A percentile compares a stretch with the other conserved stretches of the same genome.
Conservation (phyloP, 2,797 vertebrate genomes). For the Miichthys miiuy region DNA sequence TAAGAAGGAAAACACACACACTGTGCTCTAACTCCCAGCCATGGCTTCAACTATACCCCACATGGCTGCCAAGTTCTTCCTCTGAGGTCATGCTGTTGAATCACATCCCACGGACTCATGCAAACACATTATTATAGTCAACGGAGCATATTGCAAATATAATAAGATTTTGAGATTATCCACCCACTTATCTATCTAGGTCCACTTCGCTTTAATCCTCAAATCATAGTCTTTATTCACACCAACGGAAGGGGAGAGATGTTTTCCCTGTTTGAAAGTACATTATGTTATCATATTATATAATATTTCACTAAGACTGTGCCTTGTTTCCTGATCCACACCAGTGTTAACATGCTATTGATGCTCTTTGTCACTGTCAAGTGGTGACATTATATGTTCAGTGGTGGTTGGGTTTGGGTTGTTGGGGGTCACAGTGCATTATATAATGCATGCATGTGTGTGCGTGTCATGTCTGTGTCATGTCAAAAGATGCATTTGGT, state of each 20-base stretch:
- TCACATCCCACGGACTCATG: neutral
- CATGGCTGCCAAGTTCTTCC: slow-evolving; percentile 2
- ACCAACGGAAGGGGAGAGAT: neutral
- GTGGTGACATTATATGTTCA: neutral
- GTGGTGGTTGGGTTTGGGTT: slow-evolving; percentile 1
- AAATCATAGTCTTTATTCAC: too few species aligned
- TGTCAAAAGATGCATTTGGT: slow-evolving; percentile 31
- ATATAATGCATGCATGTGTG: slow-evolving; percentile 21
- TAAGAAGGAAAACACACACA: slow-evolving; percentile 22
- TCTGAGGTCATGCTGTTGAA: slow-evolving; percentile 14
- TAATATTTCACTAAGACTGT: neutral
- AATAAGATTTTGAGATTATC: neutral
- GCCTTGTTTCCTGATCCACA: neutral
- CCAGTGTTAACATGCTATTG: neutral
- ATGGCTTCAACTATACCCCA: neutral
- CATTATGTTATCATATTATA: neutral
- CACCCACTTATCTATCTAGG: neutral
- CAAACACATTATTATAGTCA: neutral
- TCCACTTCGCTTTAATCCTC: neutral
- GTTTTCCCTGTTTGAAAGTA: neutral
- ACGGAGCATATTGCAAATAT: neutral
- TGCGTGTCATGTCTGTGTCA: slow-evolving; percentile 4
- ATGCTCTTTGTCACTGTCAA: neutral
- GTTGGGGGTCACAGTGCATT: slow-evolving; percentile 1
- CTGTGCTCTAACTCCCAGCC: too few species aligned